Conservation (phyloP, 2,797 vertebrate genomes). For the Darevskia nairensis region DNA sequence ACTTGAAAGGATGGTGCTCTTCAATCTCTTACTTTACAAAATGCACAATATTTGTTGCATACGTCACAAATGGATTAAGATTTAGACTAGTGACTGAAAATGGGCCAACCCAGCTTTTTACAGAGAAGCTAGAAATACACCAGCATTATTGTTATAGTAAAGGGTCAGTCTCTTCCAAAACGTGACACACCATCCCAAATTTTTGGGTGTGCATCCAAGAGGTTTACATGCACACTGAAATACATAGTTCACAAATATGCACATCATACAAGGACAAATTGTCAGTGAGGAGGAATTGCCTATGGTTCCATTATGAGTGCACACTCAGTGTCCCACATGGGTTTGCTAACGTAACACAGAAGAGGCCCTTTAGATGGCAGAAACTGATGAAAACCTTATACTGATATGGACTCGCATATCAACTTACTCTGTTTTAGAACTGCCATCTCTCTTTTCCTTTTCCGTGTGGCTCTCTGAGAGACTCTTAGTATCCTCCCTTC, state of each 20-base stretch:
- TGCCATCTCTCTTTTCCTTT: constrained; percentile 82
- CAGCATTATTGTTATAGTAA: neutral
- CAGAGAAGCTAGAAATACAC: neutral
- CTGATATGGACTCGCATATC: neutral
- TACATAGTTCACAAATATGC: neutral
- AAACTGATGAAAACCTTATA: neutral
- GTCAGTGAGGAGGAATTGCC: neutral
- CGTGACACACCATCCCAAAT: neutral
- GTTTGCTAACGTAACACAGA: neutral
- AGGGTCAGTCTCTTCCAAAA: neutral
- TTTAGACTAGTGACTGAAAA: neutral
- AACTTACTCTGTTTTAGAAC: constrained; percentile 85
- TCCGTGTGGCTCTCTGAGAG: constrained; percentile 82
- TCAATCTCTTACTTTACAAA: constrained; percentile 34
- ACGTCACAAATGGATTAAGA: neutral
- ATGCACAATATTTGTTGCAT: constrained; percentile 30
- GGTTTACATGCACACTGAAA: neutral
- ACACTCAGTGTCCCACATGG: neutral
- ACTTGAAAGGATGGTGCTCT: neutral
- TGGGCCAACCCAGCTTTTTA: neutral
- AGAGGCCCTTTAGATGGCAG: neutral
- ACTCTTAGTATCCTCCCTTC: constrained; percentile 82
- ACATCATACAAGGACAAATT: neutral
- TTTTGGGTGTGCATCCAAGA: neutral
- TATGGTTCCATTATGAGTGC: neutral